Conservation (phyloP, 2,113 vertebrate genomes). For the Climacteris rufus region DNA sequence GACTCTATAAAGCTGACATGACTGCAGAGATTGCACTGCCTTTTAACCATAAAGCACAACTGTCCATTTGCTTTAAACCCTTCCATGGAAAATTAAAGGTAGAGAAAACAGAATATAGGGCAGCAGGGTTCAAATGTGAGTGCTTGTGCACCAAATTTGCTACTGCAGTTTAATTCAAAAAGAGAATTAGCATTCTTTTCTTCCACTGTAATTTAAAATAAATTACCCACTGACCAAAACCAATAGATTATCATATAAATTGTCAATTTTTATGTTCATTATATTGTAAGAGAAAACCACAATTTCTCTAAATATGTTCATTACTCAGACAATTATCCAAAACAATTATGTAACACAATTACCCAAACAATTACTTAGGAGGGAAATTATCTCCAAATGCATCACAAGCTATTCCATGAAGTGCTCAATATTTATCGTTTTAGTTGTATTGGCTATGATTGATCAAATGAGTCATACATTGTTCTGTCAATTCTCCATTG, state of each 20-base stretch:
- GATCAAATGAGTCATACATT: not conserved
- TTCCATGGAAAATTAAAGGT: not conserved
- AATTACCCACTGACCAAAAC: conserved; percentile 34
- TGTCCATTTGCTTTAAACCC: not conserved
- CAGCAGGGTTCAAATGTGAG: not conserved
- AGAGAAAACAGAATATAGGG: not conserved
- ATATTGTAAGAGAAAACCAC: not conserved
- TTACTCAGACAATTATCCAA: conserved; percentile 35
- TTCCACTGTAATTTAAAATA: conserved; percentile 16
- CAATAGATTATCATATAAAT: conserved; percentile 48
- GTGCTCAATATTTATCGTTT: conserved; percentile 14
- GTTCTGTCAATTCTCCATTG: not conserved
- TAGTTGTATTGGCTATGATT: not conserved
- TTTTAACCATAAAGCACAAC: not conserved
- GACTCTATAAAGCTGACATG: not conserved
- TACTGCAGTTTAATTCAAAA: not conserved
- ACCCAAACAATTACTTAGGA: conserved; percentile 10
- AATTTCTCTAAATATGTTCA: conserved; percentile 26
- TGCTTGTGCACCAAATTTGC: not conserved
- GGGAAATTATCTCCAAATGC: conserved; percentile 25
- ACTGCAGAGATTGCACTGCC: not conserved
- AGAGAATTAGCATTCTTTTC: not conserved
- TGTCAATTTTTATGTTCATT: conserved; percentile 19
- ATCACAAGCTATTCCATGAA: not conserved
- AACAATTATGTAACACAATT: conserved; percentile 30